Percentiles rank a stretch among this genome's conserved stretches.
Conservation (phyloP, 2,113 vertebrate genomes). For the Sitta europaea region DNA sequence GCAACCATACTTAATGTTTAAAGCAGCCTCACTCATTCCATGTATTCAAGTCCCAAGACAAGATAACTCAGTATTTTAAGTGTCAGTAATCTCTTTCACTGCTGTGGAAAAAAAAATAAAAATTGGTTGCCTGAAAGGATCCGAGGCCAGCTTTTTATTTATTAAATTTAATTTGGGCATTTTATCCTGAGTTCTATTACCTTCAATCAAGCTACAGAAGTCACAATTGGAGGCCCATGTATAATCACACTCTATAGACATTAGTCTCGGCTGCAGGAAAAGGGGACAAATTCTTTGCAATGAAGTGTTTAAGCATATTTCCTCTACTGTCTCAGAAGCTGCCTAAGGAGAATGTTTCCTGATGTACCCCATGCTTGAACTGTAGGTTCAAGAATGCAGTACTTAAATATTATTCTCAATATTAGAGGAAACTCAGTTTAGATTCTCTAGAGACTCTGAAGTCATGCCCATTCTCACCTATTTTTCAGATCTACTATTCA, state of each 20-base stretch:
- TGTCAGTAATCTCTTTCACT: background rate
- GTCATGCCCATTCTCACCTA: background rate
- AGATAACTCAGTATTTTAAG: background rate
- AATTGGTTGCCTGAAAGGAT: background rate
- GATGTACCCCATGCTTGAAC: background rate
- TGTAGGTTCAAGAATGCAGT: background rate
- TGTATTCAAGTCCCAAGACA: background rate
- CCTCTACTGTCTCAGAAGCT: background rate
- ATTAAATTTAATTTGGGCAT: background rate
- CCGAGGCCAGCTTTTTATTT: background rate
- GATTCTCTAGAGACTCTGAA: background rate
- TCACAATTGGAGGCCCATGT: background rate
- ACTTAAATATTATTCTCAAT: background rate
- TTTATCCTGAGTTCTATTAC: background rate
- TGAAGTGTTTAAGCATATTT: background rate
- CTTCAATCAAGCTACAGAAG: background rate
- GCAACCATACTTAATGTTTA: background rate
- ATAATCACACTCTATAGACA: background rate
- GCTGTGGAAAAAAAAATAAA: background rate
- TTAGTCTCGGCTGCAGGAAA: background rate
- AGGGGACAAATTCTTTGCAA: background rate
- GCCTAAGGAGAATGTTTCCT: background rate
- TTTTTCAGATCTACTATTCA: background rate
- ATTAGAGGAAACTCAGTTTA: background rate
- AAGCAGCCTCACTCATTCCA: background rate